Percentiles rank a stretch among this genome's conserved stretches.
Evolutionary conservation across 2,113 vertebrate genomes (phyloP).

Genomic region (Rallus limicola): DNA sequence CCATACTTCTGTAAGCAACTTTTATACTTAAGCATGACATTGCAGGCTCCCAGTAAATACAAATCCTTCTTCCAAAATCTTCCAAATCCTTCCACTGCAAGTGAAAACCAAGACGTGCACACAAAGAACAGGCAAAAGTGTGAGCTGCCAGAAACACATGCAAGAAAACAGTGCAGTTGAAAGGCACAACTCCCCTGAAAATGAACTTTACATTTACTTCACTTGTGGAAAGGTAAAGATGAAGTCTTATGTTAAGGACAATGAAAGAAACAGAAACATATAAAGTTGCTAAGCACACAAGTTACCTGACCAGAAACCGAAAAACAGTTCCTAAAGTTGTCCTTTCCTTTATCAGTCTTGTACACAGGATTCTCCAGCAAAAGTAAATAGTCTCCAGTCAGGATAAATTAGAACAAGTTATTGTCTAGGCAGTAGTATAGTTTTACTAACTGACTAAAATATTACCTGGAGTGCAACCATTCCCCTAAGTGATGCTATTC

Average conservation of each 20-base stretch:
- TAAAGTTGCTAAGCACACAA: background rate
- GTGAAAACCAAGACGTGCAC: background rate
- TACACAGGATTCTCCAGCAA: background rate
- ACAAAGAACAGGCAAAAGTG: background rate
- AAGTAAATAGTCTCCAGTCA: background rate
- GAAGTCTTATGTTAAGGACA: rapidly evolving
- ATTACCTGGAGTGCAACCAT: background rate
- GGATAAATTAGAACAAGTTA: background rate
- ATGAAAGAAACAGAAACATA: background rate
- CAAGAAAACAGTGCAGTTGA: background rate
- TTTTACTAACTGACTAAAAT: background rate
- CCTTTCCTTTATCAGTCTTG: background rate
- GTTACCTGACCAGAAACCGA: background rate
- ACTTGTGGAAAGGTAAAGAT: background rate
- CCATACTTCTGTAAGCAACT: background rate
- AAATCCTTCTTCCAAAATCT: background rate
- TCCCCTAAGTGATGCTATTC: background rate
- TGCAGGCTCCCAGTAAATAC: background rate
- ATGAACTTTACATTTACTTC: background rate
- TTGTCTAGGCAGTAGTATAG: background rate
- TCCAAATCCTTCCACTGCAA: background rate
- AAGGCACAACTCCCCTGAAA: background rate
- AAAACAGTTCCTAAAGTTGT: background rate
- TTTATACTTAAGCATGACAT: background rate
- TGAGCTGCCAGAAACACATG: background rate